Evolutionary conservation across 2,797 vertebrate species (phyloP).

Genomic region (Coranthus polyacanthus): DNA sequence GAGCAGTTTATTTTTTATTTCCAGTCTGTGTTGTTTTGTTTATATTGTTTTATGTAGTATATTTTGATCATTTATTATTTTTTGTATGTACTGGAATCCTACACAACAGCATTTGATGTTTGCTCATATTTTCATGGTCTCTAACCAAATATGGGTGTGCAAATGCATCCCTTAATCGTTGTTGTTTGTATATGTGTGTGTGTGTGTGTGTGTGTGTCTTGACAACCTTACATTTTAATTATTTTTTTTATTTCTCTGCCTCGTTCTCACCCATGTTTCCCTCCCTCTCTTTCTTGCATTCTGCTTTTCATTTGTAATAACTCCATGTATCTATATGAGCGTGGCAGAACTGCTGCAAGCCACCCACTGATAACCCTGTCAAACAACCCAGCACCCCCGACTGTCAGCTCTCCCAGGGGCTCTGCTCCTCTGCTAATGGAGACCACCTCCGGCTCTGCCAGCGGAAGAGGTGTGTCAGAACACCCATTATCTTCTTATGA

Average conservation of each 20-base stretch:
- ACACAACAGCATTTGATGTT: no score
- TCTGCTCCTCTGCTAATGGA: conserved; percentile 66
- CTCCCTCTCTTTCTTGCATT: conserved; percentile 6
- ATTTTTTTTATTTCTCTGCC: conserved; percentile 1
- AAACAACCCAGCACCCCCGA: conserved; percentile 49
- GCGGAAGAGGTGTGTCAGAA: conserved; percentile 58
- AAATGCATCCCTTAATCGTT: no score
- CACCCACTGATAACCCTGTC: conserved; percentile 78
- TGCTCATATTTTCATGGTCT: no score
- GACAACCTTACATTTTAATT: no score
- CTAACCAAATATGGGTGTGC: no score
- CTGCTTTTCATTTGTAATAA: conserved; percentile 74
- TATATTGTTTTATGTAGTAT: no score
- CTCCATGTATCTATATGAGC: conserved; percentile 59
- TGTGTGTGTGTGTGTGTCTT: no score
- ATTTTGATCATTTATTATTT: no score
- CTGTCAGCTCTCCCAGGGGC: conserved; percentile 59
- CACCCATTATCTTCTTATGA: conserved; percentile 50
- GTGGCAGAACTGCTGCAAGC: conserved; percentile 55
- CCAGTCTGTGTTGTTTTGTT: no score
- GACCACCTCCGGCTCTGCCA: conserved; percentile 39
- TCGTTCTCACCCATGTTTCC: conserved; percentile 19
- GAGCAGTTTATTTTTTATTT: no score
- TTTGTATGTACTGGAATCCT: no score
- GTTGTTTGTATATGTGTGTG: no score